These are phyloP conservation scores for Megaceryle torquata DNA, from an alignment of 2,113 vertebrate genomes.

Conservation along the genomic window DNA sequence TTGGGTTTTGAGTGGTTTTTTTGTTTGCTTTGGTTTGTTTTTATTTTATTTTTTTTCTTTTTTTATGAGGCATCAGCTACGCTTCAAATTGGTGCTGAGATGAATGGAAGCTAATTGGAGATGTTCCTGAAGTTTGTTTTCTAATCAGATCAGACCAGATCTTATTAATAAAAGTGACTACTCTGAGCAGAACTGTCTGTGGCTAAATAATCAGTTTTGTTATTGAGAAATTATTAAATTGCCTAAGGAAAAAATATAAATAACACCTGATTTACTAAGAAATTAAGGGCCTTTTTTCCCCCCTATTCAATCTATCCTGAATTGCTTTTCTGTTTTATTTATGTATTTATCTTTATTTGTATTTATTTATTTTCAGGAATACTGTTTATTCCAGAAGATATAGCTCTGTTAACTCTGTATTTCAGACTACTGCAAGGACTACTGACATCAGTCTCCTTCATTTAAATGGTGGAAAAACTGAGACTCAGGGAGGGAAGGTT, in stretches of 20 bases:
- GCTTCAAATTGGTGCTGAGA: not conserved
- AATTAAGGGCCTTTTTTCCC: not conserved
- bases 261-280: not conserved
- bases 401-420: not conserved
- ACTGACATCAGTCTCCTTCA: not conserved
- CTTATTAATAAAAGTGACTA: conserved; percentile 45
- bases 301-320: not conserved
- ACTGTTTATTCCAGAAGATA: not conserved
- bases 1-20: no score
- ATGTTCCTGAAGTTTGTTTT: conserved; percentile 19
- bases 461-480: not conserved
- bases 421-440: not conserved
- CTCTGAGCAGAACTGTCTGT: conserved; percentile 10
- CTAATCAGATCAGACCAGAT: conserved; percentile 41
- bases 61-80: not conserved
- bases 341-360: not conserved
- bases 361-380: not conserved
- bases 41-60: not conserved
- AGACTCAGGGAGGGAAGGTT: not conserved
- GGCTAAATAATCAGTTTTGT: conserved; percentile 40
- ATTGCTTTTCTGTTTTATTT: conserved; percentile 1
- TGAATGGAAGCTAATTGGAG: conserved; percentile 12
- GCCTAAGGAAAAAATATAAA: not conserved
- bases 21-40: not conserved
- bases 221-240: conserved; percentile 45